Conservation (phyloP, 1,140 invertebrate genomes). For the Hyles vespertilio region DNA sequence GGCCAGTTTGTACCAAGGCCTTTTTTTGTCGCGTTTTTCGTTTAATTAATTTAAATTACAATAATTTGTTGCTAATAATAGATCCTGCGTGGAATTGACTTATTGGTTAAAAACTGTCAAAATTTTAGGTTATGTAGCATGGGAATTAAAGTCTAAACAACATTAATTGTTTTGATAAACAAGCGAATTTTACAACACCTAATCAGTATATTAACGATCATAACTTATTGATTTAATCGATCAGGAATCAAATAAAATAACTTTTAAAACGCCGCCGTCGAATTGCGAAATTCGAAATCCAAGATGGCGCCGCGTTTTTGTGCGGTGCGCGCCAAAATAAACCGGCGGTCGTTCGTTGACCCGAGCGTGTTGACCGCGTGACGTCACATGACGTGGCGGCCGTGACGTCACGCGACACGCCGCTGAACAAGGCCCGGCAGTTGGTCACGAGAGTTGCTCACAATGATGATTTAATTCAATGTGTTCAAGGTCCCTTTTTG, state of each 20-base stretch:
- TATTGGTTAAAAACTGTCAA: neutral
- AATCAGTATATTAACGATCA: too few species aligned
- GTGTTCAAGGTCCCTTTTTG: conserved; percentile 61
- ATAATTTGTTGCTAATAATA: conserved; percentile 2
- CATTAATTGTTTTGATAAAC: too few species aligned
- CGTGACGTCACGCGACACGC: conserved; percentile 42
- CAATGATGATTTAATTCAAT: conserved; percentile 52
- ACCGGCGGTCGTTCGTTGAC: conserved; percentile 68
- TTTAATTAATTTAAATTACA: conserved; percentile 16
- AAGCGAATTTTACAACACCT: too few species aligned
- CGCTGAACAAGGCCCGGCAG: conserved; percentile 24
- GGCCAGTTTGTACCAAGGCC: conserved; percentile 25
- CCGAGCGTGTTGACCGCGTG: conserved; percentile 45
- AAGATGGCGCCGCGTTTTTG: conserved; percentile 54
- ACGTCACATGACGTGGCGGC: conserved; percentile 55
- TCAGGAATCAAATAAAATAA: conserved; percentile 17
- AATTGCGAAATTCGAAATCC: conserved; percentile 31
- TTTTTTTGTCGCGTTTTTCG: conserved; percentile 22
- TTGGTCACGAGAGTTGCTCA: conserved; percentile 9
- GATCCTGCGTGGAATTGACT: neutral
- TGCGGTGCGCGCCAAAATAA: conserved; percentile 59
- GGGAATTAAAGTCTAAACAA: too few species aligned
- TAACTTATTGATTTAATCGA: conserved; percentile 9
- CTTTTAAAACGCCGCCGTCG: conserved; percentile 14
- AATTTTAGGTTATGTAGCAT: too few species aligned